These are phyloP conservation scores for Drosophila infuscata DNA, from an alignment of 2,888 invertebrate genomes.

Conservation along the genomic window DNA sequence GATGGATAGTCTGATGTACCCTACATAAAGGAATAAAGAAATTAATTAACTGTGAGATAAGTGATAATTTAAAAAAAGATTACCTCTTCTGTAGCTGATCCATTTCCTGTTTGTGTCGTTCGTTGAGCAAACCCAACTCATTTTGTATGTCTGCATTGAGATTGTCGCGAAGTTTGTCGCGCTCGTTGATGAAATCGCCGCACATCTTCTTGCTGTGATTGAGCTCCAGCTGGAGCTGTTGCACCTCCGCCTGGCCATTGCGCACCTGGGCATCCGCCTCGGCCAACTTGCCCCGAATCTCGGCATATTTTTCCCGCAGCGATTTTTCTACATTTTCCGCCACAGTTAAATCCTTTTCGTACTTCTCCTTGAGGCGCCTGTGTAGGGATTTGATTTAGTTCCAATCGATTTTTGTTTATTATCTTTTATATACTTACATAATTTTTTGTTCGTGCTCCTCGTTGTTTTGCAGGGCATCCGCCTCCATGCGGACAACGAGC, in stretches of 20 bases:
- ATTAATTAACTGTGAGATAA: background rate
- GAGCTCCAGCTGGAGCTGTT: slow-evolving; percentile 89
- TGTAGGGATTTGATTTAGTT: background rate
- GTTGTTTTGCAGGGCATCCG: slow-evolving; percentile 81
- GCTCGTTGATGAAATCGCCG: slow-evolving; percentile 86
- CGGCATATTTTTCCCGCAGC: slow-evolving; percentile 88
- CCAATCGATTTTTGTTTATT: background rate
- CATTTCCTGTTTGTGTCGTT: slow-evolving; percentile 91
- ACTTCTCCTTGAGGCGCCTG: slow-evolving; percentile 91
- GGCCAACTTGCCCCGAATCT: slow-evolving; percentile 88
- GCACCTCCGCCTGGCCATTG: slow-evolving; percentile 87
- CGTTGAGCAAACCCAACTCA: slow-evolving; percentile 88
- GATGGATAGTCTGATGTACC: slow-evolving; percentile 92
- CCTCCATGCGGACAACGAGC: slow-evolving; percentile 84
- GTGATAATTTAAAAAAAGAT: slow-evolving; percentile 27
- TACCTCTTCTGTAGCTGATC: slow-evolving; percentile 92
- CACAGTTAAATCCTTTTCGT: slow-evolving; percentile 89
- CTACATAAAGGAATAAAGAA: slow-evolving; percentile 84
- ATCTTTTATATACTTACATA: slow-evolving; percentile 60
- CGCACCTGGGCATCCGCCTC: slow-evolving; percentile 88
- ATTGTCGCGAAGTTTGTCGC: slow-evolving; percentile 87
- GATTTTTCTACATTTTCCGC: slow-evolving; percentile 89
- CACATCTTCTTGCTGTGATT: slow-evolving; percentile 87
- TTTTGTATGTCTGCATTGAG: slow-evolving; percentile 88
- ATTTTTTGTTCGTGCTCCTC: slow-evolving; percentile 84